Base-by-base conservation (phyloP, 1,140 invertebrate genomes). In the Lasaia peninsularis region DNA sequence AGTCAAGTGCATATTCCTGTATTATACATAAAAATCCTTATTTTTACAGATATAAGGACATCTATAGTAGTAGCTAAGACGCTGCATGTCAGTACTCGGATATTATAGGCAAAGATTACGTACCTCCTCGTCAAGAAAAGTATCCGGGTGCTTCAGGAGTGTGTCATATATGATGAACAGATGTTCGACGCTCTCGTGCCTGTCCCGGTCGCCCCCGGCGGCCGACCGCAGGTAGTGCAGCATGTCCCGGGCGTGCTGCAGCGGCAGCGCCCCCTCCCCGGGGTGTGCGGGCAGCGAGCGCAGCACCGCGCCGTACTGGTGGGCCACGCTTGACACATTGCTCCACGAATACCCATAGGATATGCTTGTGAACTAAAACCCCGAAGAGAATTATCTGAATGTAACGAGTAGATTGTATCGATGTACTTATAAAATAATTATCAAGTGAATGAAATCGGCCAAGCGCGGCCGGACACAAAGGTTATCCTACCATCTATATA, bases 281-380 rank as follows among this genome's bases (percentile, higher is more conserved):
- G 92, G 91, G 65, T 91, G 91, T 0, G 91, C 67, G 0, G 90
- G 81, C 6, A 89, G 84, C 11, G 86, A 88, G n/a, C 80, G 79
- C 2, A 92, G 71, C 12, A 89, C 73, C 2, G 89, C 80, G 65
- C 90, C 91, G 58, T 91, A 88, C 32, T 90, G 80, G 5, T 78
- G 80, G 10, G 90, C 86, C 5, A 87, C 71, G 40, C 75, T 35
- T 2, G 80, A 80, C 0, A 88, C 78, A 12, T 91, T 91, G 7
- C 87, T 91, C 67, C 91, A 92, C 57, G 93, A 93, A 60, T 93
- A 94, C 0, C 94, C 94, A 33, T 93, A 89, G 0, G 91, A 93
- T 14, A 93, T 73, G 2, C 90, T 90, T 7, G 79, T 90, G 67
- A 94, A 94, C 89, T 93, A 74, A 18, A 79, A 49, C 12, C 2